Conservation (phyloP, 2,797 vertebrate genomes). For the Dendrocincla tyrannina region DNA sequence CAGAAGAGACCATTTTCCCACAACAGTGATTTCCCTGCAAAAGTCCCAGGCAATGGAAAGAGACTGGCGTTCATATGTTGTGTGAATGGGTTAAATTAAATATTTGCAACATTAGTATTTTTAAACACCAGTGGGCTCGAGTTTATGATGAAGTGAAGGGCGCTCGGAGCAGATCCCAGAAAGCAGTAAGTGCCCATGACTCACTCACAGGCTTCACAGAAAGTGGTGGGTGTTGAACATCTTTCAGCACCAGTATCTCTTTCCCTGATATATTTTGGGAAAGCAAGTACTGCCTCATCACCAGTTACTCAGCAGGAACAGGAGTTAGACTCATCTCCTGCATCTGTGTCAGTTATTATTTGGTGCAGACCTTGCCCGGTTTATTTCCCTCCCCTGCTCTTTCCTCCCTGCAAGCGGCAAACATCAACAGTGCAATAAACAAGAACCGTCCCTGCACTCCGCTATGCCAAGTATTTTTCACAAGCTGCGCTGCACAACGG, state of each 20-base stretch:
- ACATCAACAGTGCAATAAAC: not conserved
- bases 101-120: not conserved
- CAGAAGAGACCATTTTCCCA: not conserved
- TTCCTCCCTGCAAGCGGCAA: not conserved
- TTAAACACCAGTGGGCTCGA: not conserved
- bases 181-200: slow-evolving; percentile 4
- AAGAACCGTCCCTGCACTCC: not conserved
- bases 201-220: slow-evolving; percentile 41
- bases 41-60: not conserved
- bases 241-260: not conserved
- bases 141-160: not conserved
- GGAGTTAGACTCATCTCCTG: not conserved
- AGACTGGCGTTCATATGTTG: not conserved
- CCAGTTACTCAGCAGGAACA: slow-evolving; percentile 59
- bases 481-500: not conserved
- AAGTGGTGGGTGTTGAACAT: not conserved
- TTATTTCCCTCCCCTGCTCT: not conserved
- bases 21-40: not conserved
- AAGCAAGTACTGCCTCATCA: slow-evolving; percentile 47
- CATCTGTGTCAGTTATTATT: slow-evolving; percentile 53
- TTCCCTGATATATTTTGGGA: slow-evolving; percentile 25
- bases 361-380: not conserved
- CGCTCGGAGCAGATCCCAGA: not conserved
- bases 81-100: not conserved
- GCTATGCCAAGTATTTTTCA: not conserved